Evolutionary conservation across 2,888 invertebrate species (phyloP).

Genomic region (Hemaris fuciformis): DNA sequence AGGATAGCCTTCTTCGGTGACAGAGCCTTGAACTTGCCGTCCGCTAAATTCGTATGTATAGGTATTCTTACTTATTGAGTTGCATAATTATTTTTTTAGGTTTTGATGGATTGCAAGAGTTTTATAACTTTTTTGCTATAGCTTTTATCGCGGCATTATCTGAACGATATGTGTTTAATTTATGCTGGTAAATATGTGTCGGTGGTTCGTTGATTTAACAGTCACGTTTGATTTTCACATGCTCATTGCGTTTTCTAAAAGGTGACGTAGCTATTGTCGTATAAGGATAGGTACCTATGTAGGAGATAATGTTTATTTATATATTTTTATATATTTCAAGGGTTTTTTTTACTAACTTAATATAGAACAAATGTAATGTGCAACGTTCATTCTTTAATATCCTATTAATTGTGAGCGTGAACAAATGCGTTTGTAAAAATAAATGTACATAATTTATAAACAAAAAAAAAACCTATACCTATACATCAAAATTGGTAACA

Average conservation of each 20-base stretch:
- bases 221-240: constrained; percentile 42
- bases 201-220: constrained; percentile 27
- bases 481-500: too few relatives aligned
- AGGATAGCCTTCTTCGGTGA: constrained; percentile 17
- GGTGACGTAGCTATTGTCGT: constrained; percentile 18
- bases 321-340: too few relatives aligned
- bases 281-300: neutral
- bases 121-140: neutral
- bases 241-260: constrained; percentile 36
- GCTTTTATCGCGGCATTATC: neutral
- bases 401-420: too few relatives aligned
- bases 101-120: neutral
- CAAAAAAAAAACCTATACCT: too few relatives aligned
- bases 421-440: too few relatives aligned
- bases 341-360: too few relatives aligned
- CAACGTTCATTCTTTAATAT: too few relatives aligned
- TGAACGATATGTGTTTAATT: neutral
- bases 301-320: neutral
- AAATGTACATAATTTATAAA: too few relatives aligned
- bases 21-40: constrained; percentile 62
- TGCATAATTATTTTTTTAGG: constrained; percentile 10
- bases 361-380: too few relatives aligned
- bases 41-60: constrained; percentile 30
- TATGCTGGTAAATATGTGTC: neutral
- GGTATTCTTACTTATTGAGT: constrained; percentile 20